Base-by-base conservation (phyloP, 2,797 vertebrate species). In the Pseudotriccus pelzelni region DNA sequence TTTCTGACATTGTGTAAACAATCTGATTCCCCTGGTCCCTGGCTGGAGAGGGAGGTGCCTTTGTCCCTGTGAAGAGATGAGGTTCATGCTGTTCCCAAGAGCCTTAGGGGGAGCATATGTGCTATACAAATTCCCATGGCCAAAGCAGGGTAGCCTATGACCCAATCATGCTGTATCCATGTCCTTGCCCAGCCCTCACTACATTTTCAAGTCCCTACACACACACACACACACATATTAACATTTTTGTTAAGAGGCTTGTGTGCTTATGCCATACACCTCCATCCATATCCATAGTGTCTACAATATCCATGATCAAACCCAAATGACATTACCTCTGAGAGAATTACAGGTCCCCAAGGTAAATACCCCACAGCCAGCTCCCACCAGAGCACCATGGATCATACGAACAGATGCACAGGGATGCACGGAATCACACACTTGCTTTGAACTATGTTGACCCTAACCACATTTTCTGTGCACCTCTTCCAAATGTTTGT, bases 381-480 rank as follows among this genome's bases (percentile, higher is more conserved):
- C 8, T 67, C 43, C 75, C 37, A 32, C 37, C 22, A 58, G 41
- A 62, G 9, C 28, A 22, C 24, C 6, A 0, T 6, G 25, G 41
- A 10, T 34, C 22, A 49, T 36, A 39, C 2, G 32, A 30, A 55
- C 22, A 34, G 19, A 64, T n/a, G 52, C 24, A 25, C 46, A 66
- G 0, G 0, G 23, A 24, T 34, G 10, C 59, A 43, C 1, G n/a
- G 52, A 60, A 78, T 64, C 32, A 77, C 44, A 44, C 0, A 1
- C 12, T 76, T 66, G 20, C 21, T 76, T 88, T 36, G 32, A 56
- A 14, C 50, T 62, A 6, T 1, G 0, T 36, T 75, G 20, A 6
- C 8, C n/a, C 8, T 16, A 36, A 28, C 7, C 22, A 50, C 1
- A 1, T 13, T 55, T 73, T 78, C 79, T 30, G 11, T 75, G 9